Percentiles rank a stretch among this genome's conserved stretches.
Evolutionary conservation across 2,888 invertebrate species (phyloP).

Genomic region (Anticlea derivata): DNA sequence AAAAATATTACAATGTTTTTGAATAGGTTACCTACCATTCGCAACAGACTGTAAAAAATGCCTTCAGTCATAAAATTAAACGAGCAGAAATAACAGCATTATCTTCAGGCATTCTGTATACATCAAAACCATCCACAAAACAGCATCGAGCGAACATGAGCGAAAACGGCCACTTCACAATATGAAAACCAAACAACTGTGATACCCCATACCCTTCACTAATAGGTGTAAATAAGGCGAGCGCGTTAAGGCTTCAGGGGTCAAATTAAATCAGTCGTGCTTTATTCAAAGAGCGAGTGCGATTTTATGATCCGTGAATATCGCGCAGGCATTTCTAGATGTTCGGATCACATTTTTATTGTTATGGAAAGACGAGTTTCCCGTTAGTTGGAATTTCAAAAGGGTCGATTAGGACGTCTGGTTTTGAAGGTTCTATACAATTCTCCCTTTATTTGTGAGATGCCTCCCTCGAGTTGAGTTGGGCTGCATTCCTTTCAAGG

Average conservation of each 20-base stretch:
- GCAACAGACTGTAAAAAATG: slow-evolving; percentile 24
- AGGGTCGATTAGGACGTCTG: slow-evolving; percentile 83
- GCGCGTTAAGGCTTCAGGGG: slow-evolving; percentile 52
- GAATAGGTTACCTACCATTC: slow-evolving; percentile 1
- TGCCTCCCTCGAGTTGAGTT: slow-evolving; percentile 56
- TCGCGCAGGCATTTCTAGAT: slow-evolving; percentile 82
- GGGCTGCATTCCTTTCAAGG: slow-evolving; percentile 62
- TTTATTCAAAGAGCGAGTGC: slow-evolving; percentile 68
- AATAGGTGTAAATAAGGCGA: slow-evolving; percentile 50
- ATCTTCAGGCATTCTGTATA: slow-evolving; percentile 49
- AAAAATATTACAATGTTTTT: not conserved
- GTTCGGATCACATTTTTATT: slow-evolving; percentile 83
- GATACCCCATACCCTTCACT: slow-evolving; percentile 54
- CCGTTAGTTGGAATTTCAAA: slow-evolving; percentile 83
- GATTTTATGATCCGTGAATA: slow-evolving; percentile 84
- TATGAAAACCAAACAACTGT: slow-evolving; percentile 61
- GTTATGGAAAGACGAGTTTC: slow-evolving; percentile 83
- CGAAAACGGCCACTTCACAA: slow-evolving; percentile 56
- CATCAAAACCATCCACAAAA: slow-evolving; percentile 54
- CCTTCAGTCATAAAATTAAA: slow-evolving; percentile 40
- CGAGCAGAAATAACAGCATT: slow-evolving; percentile 51
- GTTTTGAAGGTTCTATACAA: slow-evolving; percentile 81
- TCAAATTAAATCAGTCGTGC: slow-evolving; percentile 70
- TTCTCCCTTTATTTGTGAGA: slow-evolving; percentile 74
- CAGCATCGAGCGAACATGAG: slow-evolving; percentile 59